Base-by-base conservation (phyloP, 2,797 vertebrate species). In the Sebastes minor region DNA sequence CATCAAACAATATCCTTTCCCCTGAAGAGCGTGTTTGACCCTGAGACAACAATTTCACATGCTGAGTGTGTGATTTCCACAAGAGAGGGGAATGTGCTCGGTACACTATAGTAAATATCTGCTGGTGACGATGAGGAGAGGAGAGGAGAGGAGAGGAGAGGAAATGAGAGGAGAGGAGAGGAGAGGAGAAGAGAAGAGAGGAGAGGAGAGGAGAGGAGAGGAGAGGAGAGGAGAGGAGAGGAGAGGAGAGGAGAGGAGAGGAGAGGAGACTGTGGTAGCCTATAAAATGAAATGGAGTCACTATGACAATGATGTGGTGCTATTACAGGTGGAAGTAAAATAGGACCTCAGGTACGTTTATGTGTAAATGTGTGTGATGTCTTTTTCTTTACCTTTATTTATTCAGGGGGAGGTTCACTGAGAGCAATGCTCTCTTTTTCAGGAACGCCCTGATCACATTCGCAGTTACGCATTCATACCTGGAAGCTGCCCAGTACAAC, bases 1-100 rank as follows among this genome's bases (percentile, higher is more conserved):
- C 32, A 67, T 27, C 46, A 81, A 84, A 85, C 64, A 46, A 27
- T 82, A 74, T 35, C 28, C 64, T 55, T 64, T 73, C 27, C 60
- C 52, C 62, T 53, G 64, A 55, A 20, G 28, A 52, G 76, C 49
- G 55, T 35, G 69, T 76, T 55, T 78, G 73, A 83, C 56, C 81
- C 38, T 11, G 33, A 63, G 30, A 71, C 11, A 57, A 67, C 35
- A 63, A 42, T 59, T 75, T 73, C 14, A 84, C 53, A 64, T 64
- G 71, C 67, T 68, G 77, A 79, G 42, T 76, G n/a, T 68, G 67
- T 53, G 67, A 71, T 70, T 76, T 72, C 56, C 42, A 60, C 13
- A 20, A 25, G n/a, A 53, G 13, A 69, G 18, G 52, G 22, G 14
- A 68, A 76, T 46, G 49, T 61, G 9, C 27, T 76, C 30, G 9